phyloP scores from a whole-genome alignment of 2,888 invertebrate genomes.

The Synergus japonicus region DNA sequence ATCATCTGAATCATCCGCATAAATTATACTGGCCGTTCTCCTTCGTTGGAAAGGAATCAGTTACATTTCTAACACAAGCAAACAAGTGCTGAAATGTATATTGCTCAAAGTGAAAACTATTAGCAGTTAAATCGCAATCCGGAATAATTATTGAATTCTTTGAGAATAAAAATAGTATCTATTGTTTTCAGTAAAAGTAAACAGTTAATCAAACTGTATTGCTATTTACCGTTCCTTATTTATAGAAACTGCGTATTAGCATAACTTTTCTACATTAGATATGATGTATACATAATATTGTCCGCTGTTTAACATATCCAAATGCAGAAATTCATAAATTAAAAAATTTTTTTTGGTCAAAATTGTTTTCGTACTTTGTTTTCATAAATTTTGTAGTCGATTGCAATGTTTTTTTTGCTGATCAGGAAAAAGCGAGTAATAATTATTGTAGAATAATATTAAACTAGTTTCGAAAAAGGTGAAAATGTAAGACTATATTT shows the following conservation, averaged over 20 bases:
- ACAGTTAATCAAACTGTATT: not conserved
- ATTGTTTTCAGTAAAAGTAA: not conserved
- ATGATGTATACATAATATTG: not conserved
- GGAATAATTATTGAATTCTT: conserved; percentile 7
- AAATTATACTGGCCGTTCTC: conserved; percentile 26
- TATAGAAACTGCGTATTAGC: not conserved
- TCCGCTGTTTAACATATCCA: not conserved
- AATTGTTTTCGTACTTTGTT: too few relatives aligned
- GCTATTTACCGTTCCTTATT: not conserved
- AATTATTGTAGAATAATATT: conserved; percentile 29
- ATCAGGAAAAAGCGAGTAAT: conserved; percentile 25
- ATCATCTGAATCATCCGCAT: conserved; percentile 38
- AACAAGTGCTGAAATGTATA: conserved; percentile 11
- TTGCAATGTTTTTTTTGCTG: conserved; percentile 29
- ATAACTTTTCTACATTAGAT: not conserved
- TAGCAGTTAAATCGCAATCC: not conserved
- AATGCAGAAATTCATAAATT: too few relatives aligned
- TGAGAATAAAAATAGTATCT: not conserved
- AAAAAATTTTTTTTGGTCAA: too few relatives aligned
- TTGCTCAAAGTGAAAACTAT: not conserved
- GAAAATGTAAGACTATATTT: conserved; percentile 27
- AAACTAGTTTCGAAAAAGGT: conserved; percentile 33
- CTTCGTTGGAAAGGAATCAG: not conserved
- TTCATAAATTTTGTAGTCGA: conserved; percentile 4
- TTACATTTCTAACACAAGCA: not conserved